These are phyloP conservation scores for Mungos mungo DNA, from an alignment of 2,113 vertebrate genomes.

Conservation along the genomic window DNA sequence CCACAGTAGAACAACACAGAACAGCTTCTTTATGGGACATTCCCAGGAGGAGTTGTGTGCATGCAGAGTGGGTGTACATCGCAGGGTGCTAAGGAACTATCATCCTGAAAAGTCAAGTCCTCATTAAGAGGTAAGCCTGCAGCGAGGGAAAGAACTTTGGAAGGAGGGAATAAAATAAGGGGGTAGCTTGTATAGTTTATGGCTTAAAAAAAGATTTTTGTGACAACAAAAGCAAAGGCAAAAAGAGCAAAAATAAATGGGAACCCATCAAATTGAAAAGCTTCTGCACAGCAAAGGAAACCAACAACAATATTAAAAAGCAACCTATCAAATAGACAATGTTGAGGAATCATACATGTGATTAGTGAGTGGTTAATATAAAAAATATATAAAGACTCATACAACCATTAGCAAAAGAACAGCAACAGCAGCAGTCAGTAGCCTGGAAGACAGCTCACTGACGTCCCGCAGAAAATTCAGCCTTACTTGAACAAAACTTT, in stretches of 20 bases:
- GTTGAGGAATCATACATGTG: not conserved
- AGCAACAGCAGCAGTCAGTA: not conserved
- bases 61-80: not conserved
- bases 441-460: not conserved
- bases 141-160: not conserved
- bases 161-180: not conserved
- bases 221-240: not conserved
- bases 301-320: not conserved
- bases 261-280: not conserved
- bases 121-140: not conserved
- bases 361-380: not conserved
- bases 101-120: not conserved
- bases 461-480: not conserved
- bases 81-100: not conserved
- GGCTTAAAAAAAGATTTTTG: not conserved
- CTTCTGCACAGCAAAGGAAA: not conserved
- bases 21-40: not conserved
- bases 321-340: not conserved
- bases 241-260: not conserved
- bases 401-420: not conserved
- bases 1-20: not conserved
- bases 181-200: not conserved
- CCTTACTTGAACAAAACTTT: not conserved
- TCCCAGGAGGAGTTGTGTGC: not conserved
- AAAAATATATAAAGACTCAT: not conserved